These are phyloP conservation scores for Enteromius afrohamiltoni DNA, from an alignment of 2,797 vertebrate genomes.

Conservation along the genomic window DNA sequence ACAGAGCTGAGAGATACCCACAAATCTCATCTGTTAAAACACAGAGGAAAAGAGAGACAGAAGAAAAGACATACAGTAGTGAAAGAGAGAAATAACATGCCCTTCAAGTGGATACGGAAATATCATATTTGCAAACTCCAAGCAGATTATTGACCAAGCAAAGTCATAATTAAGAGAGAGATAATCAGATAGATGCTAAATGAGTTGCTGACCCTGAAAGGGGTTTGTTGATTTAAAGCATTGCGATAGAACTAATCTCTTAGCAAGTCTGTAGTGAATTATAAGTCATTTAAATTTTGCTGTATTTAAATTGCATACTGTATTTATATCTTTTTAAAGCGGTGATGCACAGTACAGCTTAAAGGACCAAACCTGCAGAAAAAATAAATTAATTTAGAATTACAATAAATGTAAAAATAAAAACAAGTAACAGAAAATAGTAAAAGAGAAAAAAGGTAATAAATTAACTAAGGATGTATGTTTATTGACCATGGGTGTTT, in stretches of 20 bases:
- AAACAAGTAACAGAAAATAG: not conserved
- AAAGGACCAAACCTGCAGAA: not conserved
- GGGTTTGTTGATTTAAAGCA: not conserved
- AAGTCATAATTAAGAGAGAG: not conserved
- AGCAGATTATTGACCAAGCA: not conserved
- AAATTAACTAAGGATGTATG: not conserved
- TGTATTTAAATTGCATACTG: not conserved
- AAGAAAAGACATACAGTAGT: not conserved
- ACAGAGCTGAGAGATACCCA: slow-evolving; percentile 56
- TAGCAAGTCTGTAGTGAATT: not conserved
- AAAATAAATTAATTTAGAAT: too few species aligned
- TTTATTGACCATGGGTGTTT: too few species aligned
- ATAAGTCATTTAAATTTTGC: not conserved
- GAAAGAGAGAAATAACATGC: not conserved
- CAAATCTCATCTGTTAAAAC: slow-evolving; percentile 73
- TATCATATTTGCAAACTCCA: not conserved
- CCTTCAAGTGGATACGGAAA: not conserved
- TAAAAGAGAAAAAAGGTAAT: too few species aligned
- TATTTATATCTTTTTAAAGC: not conserved
- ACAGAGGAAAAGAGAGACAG: not conserved
- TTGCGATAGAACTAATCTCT: not conserved
- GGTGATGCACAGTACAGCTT: not conserved
- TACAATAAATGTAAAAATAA: not conserved
- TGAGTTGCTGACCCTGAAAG: not conserved
- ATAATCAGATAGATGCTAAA: not conserved